Base-by-base conservation (phyloP, 2,113 vertebrate genomes). In the Ciconia boyciana region DNA sequence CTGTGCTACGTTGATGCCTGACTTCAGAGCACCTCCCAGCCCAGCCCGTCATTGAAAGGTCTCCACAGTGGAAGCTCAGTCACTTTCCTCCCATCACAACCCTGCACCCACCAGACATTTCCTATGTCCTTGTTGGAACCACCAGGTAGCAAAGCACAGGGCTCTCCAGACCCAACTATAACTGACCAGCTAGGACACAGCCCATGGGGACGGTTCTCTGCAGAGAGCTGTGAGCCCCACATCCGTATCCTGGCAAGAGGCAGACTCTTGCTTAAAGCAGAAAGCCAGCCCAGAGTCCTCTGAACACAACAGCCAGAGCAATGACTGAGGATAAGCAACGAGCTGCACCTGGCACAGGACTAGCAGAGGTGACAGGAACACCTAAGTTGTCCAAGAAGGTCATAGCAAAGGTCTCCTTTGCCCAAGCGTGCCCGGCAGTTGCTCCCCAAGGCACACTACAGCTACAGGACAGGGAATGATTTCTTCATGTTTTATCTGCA, bases 321-420 rank as follows among this genome's bases (percentile, higher is more conserved):
- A 12, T 34, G 60, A 34, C 62, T 0, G 1, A 64, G 64, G 52
- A 20, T 15, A 41, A 82, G 55, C 32, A 34, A 31, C 0, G 2
- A 69, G 32, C n/a, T 91, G 66, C 6, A 6, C 41, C 31, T 62
- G 31, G 81, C 44, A 25, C 13, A 28, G 16, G 51, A 24, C 29
- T 3, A 16, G 51, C 62, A 76, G 36, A 68, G 57, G 71, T 17
- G 34, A 58, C 34, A 49, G 51, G 28, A 62, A 26, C 26, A 58
- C 20, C 39, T 0, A 2, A 49, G n/a, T 1, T 54, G 39, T 24
- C 39, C 64, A 15, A 19, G 44, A 60, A 51, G 43, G 17, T 41
- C 32, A 69, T 9, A 65, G 55, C 51, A 61, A 70, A 86, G 55
- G 5, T 60, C 65, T 74, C 36, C 34, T 86, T 48, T 75, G 71